Conservation (phyloP, 2,888 invertebrate genomes). For the Lapara coniferarum region DNA sequence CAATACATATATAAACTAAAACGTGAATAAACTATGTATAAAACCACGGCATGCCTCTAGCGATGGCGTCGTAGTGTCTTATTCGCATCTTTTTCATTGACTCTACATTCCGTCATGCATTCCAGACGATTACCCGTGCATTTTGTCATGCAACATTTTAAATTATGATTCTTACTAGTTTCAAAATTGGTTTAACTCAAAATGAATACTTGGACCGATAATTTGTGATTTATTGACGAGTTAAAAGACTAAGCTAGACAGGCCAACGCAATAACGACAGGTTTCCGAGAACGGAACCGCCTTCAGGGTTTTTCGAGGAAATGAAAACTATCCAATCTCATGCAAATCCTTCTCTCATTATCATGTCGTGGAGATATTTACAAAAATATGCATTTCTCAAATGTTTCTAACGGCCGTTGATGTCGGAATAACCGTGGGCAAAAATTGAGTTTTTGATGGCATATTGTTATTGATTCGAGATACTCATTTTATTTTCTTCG, state of each 20-base stretch:
- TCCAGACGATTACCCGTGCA: neutral
- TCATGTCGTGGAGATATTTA: neutral
- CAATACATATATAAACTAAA: neutral
- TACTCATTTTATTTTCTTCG: neutral
- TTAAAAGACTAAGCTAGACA: neutral
- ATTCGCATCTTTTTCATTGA: slow-evolving; percentile 16
- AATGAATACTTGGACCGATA: neutral
- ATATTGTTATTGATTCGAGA: neutral
- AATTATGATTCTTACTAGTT: neutral
- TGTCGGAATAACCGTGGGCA: slow-evolving; percentile 2
- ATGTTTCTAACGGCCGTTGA: slow-evolving; percentile 8
- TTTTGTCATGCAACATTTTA: slow-evolving; percentile 2
- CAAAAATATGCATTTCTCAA: slow-evolving; percentile 13
- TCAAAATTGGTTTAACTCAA: neutral
- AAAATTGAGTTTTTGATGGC: slow-evolving; percentile 9
- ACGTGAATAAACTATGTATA: neutral
- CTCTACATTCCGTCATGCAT: slow-evolving; percentile 21
- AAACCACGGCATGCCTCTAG: neutral
- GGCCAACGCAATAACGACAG: neutral
- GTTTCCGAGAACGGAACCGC: neutral
- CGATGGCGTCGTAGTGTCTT: slow-evolving; percentile 1
- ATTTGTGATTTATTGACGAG: neutral
- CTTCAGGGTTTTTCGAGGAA: slow-evolving; percentile 6
- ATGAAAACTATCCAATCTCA: slow-evolving; percentile 10
- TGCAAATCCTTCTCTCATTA: slow-evolving; percentile 8